Conservation (phyloP, 2,888 invertebrate genomes). For the Agonopterix heracliana region DNA sequence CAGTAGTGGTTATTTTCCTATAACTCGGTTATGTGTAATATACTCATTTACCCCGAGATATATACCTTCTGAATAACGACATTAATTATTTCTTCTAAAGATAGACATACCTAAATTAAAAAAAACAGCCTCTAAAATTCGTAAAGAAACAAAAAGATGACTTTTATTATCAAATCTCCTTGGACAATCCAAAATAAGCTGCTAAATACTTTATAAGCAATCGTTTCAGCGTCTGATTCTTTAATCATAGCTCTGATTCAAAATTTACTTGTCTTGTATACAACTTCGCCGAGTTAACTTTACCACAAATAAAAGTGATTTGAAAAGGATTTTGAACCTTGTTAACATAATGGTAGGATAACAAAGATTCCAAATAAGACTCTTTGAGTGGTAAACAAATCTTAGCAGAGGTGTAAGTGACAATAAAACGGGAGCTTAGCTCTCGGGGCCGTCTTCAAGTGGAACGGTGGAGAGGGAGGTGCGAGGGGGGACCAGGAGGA, state of each 20-base stretch:
- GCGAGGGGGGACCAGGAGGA: slow-evolving; percentile 45
- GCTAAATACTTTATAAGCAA: slow-evolving; percentile 64
- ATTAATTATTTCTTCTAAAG: slow-evolving; percentile 14
- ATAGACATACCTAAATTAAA: no score
- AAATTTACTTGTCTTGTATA: slow-evolving; percentile 60
- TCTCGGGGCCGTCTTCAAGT: slow-evolving; percentile 71
- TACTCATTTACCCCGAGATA: slow-evolving; percentile 36
- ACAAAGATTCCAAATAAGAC: slow-evolving; percentile 27
- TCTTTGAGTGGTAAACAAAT: slow-evolving; percentile 49
- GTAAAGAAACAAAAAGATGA: slow-evolving; percentile 32
- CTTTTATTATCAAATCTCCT: slow-evolving; percentile 48
- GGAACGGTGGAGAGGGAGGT: slow-evolving; percentile 41
- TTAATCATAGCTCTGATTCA: slow-evolving; percentile 61
- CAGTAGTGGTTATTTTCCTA: slow-evolving; percentile 23
- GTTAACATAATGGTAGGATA: slow-evolving; percentile 19
- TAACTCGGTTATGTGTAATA: slow-evolving; percentile 37
- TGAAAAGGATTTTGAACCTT: slow-evolving; percentile 26
- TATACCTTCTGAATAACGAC: slow-evolving; percentile 32
- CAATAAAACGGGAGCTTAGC: slow-evolving; percentile 73
- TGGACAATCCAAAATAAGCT: slow-evolving; percentile 54
- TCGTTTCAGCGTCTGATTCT: slow-evolving; percentile 63
- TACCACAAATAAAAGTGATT: slow-evolving; percentile 14
- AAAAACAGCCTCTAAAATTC: background rate
- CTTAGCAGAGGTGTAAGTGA: slow-evolving; percentile 69
- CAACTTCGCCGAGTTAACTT: slow-evolving; percentile 3